Evolutionary conservation across 2,797 vertebrate genomes (phyloP).

Genomic region (Notoglanidium macrostoma): DNA sequence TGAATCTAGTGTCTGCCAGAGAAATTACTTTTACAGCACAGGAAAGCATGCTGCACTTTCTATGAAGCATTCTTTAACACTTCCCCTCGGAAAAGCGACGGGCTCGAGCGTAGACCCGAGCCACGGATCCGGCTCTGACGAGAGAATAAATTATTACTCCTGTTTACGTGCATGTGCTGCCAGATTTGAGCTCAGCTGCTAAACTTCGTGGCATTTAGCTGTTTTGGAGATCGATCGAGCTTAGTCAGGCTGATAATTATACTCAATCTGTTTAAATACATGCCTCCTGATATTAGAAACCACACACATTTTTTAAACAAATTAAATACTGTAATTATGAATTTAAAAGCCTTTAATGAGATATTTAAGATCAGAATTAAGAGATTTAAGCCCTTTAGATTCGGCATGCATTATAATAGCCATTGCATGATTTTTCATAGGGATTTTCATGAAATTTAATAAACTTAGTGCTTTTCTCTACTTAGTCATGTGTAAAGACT

Average conservation of each 20-base stretch:
- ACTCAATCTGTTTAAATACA: slow-evolving; percentile 9
- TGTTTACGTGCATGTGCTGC: slow-evolving; percentile 67
- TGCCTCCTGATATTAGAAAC: slow-evolving; percentile 4
- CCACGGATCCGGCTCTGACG: slow-evolving; percentile 63
- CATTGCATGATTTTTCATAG: not conserved
- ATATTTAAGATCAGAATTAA: slow-evolving; percentile 1
- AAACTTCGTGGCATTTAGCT: slow-evolving; percentile 68
- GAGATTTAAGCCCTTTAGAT: not conserved
- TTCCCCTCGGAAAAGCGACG: slow-evolving; percentile 65
- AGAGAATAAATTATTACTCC: slow-evolving; percentile 69
- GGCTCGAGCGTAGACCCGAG: slow-evolving; percentile 62
- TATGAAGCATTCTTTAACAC: slow-evolving; percentile 67
- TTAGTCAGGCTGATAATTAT: slow-evolving; percentile 36
- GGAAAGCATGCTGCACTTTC: slow-evolving; percentile 64
- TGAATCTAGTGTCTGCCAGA: slow-evolving; percentile 69
- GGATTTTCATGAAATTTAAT: not conserved
- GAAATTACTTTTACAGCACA: slow-evolving; percentile 70
- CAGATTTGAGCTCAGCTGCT: slow-evolving; percentile 73
- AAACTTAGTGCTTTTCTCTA: not conserved
- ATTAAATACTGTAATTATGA: not conserved
- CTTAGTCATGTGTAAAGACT: not conserved
- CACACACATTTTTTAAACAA: not conserved
- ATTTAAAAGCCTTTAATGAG: slow-evolving; percentile 10
- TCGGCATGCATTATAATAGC: not conserved
- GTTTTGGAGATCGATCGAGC: slow-evolving; percentile 68